phyloP scores from a whole-genome alignment of 2,113 vertebrate genomes.

The Cacatua alba region DNA sequence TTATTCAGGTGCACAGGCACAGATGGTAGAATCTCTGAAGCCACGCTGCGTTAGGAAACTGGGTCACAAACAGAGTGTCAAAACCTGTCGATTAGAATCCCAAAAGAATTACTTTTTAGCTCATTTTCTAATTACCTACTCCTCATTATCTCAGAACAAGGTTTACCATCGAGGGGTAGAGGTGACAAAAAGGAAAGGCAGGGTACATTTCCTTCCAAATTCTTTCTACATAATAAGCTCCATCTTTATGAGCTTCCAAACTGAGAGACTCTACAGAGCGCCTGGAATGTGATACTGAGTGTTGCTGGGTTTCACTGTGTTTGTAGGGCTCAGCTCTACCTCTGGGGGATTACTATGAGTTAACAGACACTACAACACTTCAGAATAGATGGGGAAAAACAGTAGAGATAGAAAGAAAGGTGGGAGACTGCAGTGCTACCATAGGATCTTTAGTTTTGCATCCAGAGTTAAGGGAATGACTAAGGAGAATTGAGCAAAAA shows the following conservation, averaged over 20 bases:
- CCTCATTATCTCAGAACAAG: neutral
- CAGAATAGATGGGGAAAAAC: neutral
- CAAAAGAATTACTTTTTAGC: neutral
- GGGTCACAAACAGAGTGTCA: neutral
- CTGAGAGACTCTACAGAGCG: neutral
- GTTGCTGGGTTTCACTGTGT: neutral
- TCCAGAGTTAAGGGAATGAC: neutral
- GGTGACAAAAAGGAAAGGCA: neutral
- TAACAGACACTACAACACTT: neutral
- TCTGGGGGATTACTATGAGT: neutral
- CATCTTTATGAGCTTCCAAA: neutral
- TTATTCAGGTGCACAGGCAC: neutral
- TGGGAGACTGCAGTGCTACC: neutral
- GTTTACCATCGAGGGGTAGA: neutral
- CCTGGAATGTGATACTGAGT: neutral
- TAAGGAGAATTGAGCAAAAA: neutral
- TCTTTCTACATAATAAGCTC: neutral
- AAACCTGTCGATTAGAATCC: neutral
- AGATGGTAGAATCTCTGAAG: neutral
- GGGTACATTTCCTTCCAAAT: neutral
- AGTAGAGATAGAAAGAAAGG: neutral
- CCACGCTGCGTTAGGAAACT: neutral
- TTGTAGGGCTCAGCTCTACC: neutral
- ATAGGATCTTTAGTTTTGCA: too few relatives aligned
- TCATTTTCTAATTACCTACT: neutral